These are phyloP conservation scores for Chiloscyllium plagiosum DNA, from an alignment of 2,113 vertebrate genomes.

Conservation along the genomic window DNA sequence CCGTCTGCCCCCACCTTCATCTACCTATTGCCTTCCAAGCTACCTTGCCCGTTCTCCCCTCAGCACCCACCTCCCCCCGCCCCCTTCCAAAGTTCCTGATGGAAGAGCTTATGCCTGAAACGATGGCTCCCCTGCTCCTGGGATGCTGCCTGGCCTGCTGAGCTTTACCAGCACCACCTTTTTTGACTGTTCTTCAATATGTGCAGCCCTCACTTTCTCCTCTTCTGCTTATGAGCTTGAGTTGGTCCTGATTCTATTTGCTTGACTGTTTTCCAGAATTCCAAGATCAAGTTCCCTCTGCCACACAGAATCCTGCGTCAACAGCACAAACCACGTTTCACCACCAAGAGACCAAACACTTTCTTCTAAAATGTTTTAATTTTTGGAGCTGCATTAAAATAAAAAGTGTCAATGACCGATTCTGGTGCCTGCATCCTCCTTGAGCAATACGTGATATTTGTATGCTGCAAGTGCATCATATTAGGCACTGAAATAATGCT, in stretches of 20 bases:
- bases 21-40: no score
- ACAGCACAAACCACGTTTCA: constrained; percentile 97
- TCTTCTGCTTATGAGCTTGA: not conserved
- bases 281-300: constrained; percentile 98
- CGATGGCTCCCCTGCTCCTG: no score
- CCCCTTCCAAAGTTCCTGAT: no score
- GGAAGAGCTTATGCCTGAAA: no score
- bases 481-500: no score
- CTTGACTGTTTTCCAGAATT: constrained; percentile 66
- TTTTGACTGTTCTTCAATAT: no score
- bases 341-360: constrained; percentile 98
- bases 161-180: no score
- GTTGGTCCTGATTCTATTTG: not conserved
- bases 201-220: no score
- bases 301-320: constrained; percentile 88
- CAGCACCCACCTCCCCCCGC: no score
- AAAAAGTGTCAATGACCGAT: constrained; percentile 47
- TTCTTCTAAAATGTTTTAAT: constrained; percentile 69
- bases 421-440: not conserved
- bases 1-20: no score
- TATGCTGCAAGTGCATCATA: not conserved
- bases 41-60: no score
- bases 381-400: constrained; percentile 55
- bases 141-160: no score
- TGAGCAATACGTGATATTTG: not conserved